Evolutionary conservation across 2,888 invertebrate species (phyloP).

Genomic region (Megastigmus dorsalis): DNA sequence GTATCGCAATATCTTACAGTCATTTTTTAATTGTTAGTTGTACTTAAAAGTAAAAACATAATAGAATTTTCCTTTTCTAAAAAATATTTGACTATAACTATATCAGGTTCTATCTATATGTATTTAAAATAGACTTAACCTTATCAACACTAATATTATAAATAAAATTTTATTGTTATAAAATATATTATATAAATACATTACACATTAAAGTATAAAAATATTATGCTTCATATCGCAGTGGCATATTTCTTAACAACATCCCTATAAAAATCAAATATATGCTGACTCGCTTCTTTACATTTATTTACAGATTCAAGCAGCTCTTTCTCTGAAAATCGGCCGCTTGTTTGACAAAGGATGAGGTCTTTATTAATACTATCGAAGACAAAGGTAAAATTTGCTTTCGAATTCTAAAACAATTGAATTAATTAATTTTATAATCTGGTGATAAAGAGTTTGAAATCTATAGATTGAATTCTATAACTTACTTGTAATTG

Average conservation of each 20-base stretch:
- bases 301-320: constrained; percentile 81
- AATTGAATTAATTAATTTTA: constrained; percentile 49
- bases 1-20: no score
- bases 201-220: constrained; percentile 10
- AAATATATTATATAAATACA: constrained; percentile 19
- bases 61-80: no score
- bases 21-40: no score
- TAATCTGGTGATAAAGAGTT: no score
- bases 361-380: constrained; percentile 78
- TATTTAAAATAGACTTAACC: no score
- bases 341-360: constrained; percentile 83
- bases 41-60: no score
- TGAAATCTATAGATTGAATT: no score
- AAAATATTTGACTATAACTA: no score
- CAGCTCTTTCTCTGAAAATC: constrained; percentile 81
- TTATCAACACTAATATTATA: no score
- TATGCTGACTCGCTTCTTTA: constrained; percentile 79
- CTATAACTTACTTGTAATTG: constrained; percentile 72
- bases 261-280: constrained; percentile 85
- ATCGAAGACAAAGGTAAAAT: constrained; percentile 86
- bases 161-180: constrained; percentile 3
- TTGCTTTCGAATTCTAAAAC: constrained; percentile 77
- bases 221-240: constrained; percentile 59
- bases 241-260: constrained; percentile 78
- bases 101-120: no score